Base-by-base conservation (phyloP, 2,797 vertebrate species). In the Esox masquinongy region DNA sequence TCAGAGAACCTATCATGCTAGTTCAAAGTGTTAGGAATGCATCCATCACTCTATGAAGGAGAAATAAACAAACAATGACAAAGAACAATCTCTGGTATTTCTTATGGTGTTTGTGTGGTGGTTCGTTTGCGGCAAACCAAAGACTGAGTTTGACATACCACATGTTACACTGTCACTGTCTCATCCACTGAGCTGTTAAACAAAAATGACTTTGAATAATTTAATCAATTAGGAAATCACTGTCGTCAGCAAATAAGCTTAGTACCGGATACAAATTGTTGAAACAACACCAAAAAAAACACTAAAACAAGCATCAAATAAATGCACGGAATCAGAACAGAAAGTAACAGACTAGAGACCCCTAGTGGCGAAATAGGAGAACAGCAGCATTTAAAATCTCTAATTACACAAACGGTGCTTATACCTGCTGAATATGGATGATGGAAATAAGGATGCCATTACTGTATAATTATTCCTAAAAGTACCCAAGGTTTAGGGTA, bases 161-260 rank as follows among this genome's bases (percentile, higher is more conserved):
- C 88, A 79, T 95, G 92, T 82, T 94, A 91, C 74, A 97, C 81
- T 22, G 94, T 88, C 61, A 97, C 92, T 9, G 89, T 92, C 85
- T 97, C 96, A 93, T 97, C 95, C 91, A 97, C 93, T 31, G 96
- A 97, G 34, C 96, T 97, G 92, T 75, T 79, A 69, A 83, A 85
- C 83, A 73, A 67, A 39, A 39, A 39, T 39, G 2, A 39, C 0
- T 39, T 39, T 39, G 36, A 39, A 39, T 39, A 39, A 39, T 39
- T 3, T 39, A 6, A 39, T 39, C 7, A 39, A 39, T 39, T 3
- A 39, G 36, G 36, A 39, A 39, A 39, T 39, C 36, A 39, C 36
- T 39, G 36, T 39, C 36, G 5, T 39, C 36, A 39, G 7, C 36
- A 39, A 39, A 39, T 6, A 39, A 39, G 36, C 4, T 15, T 19